Evolutionary conservation across 2,113 vertebrate genomes (phyloP).

Genomic region (Trichechus manatus): DNA sequence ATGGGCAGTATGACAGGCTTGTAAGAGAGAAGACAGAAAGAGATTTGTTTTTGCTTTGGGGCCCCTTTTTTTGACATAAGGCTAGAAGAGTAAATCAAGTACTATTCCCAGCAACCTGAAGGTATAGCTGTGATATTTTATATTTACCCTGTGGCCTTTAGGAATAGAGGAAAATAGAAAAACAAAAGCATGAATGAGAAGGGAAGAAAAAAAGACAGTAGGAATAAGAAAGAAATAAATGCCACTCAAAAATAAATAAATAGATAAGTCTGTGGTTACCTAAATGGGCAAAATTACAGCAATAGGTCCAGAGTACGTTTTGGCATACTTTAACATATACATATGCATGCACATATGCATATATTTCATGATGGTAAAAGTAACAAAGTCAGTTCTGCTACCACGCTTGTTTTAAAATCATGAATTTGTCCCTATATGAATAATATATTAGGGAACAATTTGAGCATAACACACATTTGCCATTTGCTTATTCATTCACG

Average conservation of each 20-base stretch:
- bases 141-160: not conserved
- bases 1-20: not conserved
- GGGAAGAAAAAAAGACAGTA: not conserved
- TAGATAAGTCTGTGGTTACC: not conserved
- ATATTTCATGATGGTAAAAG: not conserved
- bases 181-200: slow-evolving; percentile 17
- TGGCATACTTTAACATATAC: not conserved
- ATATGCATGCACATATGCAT: not conserved
- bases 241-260: not conserved
- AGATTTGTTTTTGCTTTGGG: not conserved
- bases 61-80: not conserved
- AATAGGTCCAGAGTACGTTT: not conserved
- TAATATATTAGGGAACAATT: too few relatives aligned
- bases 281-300: not conserved
- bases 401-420: slow-evolving; percentile 12
- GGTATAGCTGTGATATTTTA: not conserved
- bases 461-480: not conserved
- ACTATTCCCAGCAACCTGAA: not conserved
- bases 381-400: not conserved
- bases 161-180: not conserved
- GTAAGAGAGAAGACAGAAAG: not conserved
- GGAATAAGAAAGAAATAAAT: slow-evolving; percentile 13
- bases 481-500: not conserved
- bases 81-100: not conserved
- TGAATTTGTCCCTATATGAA: not conserved